A percentile compares a stretch with the other conserved stretches of the same genome.
phyloP scores from a whole-genome alignment of 2,888 invertebrate species.

The Microdon myrmicae region DNA sequence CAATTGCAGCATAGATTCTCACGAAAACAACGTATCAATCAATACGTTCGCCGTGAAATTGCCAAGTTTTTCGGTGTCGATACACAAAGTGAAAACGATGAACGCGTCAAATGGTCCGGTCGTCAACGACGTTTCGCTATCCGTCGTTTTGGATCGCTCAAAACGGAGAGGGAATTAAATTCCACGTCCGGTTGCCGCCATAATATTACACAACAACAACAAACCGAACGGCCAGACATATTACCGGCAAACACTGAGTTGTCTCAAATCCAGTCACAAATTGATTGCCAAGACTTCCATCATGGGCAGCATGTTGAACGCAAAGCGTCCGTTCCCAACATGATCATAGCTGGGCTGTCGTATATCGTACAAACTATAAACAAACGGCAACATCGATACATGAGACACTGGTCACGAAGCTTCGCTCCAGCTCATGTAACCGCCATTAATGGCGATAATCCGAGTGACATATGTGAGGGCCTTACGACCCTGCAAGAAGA shows the following conservation, averaged over 20 bases:
- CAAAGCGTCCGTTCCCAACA: conserved; percentile 63
- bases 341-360: conserved; percentile 62
- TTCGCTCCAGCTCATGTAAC: conserved; percentile 71
- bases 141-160: conserved; percentile 60
- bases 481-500: conserved; percentile 67
- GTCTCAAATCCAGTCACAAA: conserved; percentile 36
- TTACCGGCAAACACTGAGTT: conserved; percentile 62
- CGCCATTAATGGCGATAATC: conserved; percentile 64
- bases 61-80: conserved; percentile 66
- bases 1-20: conserved; percentile 55
- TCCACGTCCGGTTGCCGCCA: conserved; percentile 31
- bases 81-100: conserved; percentile 60
- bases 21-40: conserved; percentile 63
- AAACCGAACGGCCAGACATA: conserved; percentile 64
- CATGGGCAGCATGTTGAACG: conserved; percentile 65
- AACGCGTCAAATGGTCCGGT: conserved; percentile 62
- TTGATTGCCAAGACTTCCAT: conserved; percentile 54
- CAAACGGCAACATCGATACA: conserved; percentile 59
- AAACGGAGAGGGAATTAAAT: conserved; percentile 52
- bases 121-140: conserved; percentile 64
- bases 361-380: conserved; percentile 70
- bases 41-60: conserved; percentile 62
- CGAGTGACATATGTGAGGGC: conserved; percentile 67
- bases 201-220: conserved; percentile 44
- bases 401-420: conserved; percentile 76